These are phyloP conservation scores for Odontamblyopus lacepedii DNA, from an alignment of 2,797 vertebrate genomes.

Conservation along the genomic window DNA sequence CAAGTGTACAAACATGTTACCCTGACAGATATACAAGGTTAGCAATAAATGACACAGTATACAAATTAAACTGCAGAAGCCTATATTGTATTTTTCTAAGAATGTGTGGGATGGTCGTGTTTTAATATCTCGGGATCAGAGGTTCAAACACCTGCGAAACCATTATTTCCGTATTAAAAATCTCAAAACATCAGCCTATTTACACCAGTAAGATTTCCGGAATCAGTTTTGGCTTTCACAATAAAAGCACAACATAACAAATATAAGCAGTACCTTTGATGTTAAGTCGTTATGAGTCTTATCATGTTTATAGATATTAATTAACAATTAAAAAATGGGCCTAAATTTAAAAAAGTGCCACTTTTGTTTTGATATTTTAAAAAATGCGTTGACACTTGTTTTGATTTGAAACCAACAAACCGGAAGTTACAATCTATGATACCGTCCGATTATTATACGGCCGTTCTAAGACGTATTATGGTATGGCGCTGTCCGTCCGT, in stretches of 20 bases:
- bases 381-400: neutral
- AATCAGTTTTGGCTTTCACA: conserved; percentile 32
- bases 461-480: no score
- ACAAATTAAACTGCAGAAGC: neutral
- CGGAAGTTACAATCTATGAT: conserved; percentile 16
- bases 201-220: neutral
- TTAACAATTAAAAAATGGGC: fast-evolving
- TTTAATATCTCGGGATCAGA: no score
- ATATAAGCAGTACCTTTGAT: neutral
- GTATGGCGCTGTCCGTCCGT: no score
- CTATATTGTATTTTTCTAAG: neutral
- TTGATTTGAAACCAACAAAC: conserved; percentile 26
- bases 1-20: neutral
- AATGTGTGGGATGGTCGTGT: no score
- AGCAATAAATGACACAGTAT: neutral
- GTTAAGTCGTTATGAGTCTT: neutral
- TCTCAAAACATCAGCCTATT: neutral
- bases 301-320: neutral
- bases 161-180: neutral
- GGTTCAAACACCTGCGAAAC: neutral
- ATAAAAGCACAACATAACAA: conserved; percentile 29
- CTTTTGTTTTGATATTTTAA: neutral
- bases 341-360: neutral
- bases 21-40: neutral
- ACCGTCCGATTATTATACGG: neutral